These are phyloP conservation scores for Ylistrum balloti DNA, from an alignment of 1,140 invertebrate species.

Conservation along the genomic window DNA sequence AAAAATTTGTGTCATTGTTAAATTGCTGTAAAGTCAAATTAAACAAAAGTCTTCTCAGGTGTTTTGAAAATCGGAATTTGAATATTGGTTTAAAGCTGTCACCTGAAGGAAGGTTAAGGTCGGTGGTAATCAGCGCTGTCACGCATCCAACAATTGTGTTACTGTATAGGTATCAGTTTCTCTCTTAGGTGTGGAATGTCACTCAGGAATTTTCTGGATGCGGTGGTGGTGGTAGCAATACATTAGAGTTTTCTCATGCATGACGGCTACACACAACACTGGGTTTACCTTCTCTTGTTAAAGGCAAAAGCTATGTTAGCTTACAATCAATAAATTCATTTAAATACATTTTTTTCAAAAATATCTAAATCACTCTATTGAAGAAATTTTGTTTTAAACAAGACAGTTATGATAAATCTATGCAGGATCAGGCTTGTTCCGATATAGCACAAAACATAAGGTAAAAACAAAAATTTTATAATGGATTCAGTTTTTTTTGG, in stretches of 20 bases:
- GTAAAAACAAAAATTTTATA: no score
- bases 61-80: background rate
- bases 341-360: no score
- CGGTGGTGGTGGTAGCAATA: background rate
- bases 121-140: background rate
- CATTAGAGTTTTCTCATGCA: background rate
- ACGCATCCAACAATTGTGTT: background rate
- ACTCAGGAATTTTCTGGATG: slow-evolving; percentile 11
- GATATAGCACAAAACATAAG: no score
- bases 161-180: slow-evolving; percentile 20
- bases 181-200: slow-evolving; percentile 31
- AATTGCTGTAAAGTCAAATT: background rate
- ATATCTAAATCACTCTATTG: background rate
- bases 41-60: background rate
- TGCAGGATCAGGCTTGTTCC: no score
- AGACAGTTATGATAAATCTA: background rate
- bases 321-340: no score
- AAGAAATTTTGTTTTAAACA: background rate
- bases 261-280: slow-evolving; percentile 19
- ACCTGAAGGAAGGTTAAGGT: slow-evolving; percentile 20
- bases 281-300: background rate
- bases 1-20: background rate
- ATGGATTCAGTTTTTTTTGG: no score
- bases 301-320: background rate
- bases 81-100: background rate